Conservation (phyloP, 2,113 vertebrate genomes). For the Xenotilapia leptura region DNA sequence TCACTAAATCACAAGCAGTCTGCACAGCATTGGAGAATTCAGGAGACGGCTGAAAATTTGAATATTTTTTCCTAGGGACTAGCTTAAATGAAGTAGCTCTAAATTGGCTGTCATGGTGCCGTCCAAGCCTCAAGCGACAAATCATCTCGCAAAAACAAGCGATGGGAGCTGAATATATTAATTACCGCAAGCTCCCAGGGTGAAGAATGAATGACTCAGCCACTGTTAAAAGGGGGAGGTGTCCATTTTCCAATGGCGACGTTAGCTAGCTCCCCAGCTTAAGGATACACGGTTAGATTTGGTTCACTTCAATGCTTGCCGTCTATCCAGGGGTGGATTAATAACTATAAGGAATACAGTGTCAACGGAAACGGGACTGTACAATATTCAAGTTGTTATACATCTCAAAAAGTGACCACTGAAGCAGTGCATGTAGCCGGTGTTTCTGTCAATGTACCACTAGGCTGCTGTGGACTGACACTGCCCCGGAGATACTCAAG, state of each 20-base stretch:
- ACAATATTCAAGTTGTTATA: neutral
- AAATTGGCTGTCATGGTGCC: neutral
- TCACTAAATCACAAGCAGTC: neutral
- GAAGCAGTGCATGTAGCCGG: neutral
- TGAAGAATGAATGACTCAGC: conserved; percentile 57
- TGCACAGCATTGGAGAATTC: too few species aligned
- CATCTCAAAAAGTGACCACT: neutral
- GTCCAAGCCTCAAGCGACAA: too few species aligned
- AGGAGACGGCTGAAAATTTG: neutral
- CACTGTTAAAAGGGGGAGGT: conserved; percentile 36
- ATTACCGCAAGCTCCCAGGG: neutral
- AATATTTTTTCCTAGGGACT: neutral
- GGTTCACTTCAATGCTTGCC: too few species aligned
- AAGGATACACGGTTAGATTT: neutral
- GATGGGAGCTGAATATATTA: neutral
- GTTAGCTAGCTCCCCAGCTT: neutral
- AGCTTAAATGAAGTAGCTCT: neutral
- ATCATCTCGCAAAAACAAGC: neutral
- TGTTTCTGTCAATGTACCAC: neutral
- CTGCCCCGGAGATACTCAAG: neutral
- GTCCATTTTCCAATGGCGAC: conserved; percentile 51
- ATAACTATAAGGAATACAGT: neutral
- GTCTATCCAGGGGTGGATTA: neutral
- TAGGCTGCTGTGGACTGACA: neutral
- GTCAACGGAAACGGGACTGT: neutral